Evolutionary conservation across 2,113 vertebrate species (phyloP).

Genomic region (Silurus glanis): DNA sequence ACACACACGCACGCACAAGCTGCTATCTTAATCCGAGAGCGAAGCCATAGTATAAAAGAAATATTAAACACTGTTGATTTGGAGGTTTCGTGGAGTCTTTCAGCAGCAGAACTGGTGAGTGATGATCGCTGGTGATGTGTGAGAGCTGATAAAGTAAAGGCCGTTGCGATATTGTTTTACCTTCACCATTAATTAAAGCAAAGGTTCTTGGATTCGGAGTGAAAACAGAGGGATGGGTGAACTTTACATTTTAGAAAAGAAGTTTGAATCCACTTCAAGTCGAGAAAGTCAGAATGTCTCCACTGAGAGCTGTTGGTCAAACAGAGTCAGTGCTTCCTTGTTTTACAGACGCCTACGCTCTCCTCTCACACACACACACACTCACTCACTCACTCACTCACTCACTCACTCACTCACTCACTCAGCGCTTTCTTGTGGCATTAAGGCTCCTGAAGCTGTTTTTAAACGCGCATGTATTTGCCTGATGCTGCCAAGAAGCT

Average conservation of each 20-base stretch:
- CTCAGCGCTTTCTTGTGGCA: no score
- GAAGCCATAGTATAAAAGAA: background rate
- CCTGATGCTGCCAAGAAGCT: constrained; percentile 36
- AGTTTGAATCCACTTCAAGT: no score
- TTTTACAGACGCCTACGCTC: constrained; percentile 40
- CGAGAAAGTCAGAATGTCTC: background rate
- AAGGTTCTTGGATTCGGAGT: background rate
- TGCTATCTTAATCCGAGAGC: background rate
- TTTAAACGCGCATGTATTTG: background rate
- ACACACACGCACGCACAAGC: background rate
- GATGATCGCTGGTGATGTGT: background rate
- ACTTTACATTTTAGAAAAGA: background rate
- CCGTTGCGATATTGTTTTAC: background rate
- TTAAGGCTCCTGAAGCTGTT: background rate
- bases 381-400: no score
- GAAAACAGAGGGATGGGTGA: background rate
- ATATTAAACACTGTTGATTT: background rate
- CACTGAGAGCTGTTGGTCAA: constrained; percentile 24
- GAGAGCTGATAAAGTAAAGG: background rate
- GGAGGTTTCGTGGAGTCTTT: background rate
- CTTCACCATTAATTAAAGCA: background rate
- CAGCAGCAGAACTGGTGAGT: background rate
- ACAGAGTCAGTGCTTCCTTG: constrained; percentile 29
- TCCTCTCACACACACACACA: background rate
- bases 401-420: no score